Percentiles rank a stretch among this genome's conserved stretches.
Conservation (phyloP, 1,140 invertebrate species). For the Scaptomyza pallida region DNA sequence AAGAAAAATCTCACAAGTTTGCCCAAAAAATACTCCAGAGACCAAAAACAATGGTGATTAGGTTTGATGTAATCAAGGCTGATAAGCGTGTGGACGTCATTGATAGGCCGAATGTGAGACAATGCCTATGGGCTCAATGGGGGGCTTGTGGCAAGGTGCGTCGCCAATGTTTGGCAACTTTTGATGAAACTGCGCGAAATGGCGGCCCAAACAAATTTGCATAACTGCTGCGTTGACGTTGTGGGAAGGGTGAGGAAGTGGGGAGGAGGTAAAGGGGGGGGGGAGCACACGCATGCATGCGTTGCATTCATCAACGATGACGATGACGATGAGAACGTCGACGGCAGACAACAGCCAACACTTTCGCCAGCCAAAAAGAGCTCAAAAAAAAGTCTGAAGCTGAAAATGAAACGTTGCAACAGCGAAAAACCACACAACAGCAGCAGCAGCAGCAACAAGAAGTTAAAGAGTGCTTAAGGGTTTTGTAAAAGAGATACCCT, state of each 20-base stretch:
- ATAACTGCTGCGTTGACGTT: constrained; percentile 70
- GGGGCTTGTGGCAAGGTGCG: constrained; percentile 16
- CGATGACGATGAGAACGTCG: constrained; percentile 32
- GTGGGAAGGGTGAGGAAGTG: constrained; percentile 7
- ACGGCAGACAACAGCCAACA: constrained; percentile 27
- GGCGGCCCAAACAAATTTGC: constrained; percentile 73
- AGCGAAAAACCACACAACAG: constrained; percentile 51
- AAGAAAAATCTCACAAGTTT: background rate
- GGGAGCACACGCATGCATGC: constrained; percentile 77
- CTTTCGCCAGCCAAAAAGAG: constrained; percentile 47
- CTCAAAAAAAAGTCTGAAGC: constrained; percentile 26
- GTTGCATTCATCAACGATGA: constrained; percentile 74
- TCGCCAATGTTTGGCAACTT: constrained; percentile 53
- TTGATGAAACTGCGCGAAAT: constrained; percentile 74
- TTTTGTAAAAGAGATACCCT: background rate
- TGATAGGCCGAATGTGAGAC: constrained; percentile 25
- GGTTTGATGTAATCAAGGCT: constrained; percentile 37
- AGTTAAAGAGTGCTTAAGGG: no score
- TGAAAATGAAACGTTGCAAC: constrained; percentile 71
- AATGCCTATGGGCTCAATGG: background rate
- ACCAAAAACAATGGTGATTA: constrained; percentile 24
- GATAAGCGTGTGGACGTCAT: constrained; percentile 36
- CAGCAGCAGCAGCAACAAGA: background rate
- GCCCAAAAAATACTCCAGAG: background rate
- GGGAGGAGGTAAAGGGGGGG: constrained; percentile 22